Percentiles rank a stretch among this genome's conserved stretches.
Evolutionary conservation across 2,797 vertebrate species (phyloP).

Genomic region (Kryptopterus vitreolus): DNA sequence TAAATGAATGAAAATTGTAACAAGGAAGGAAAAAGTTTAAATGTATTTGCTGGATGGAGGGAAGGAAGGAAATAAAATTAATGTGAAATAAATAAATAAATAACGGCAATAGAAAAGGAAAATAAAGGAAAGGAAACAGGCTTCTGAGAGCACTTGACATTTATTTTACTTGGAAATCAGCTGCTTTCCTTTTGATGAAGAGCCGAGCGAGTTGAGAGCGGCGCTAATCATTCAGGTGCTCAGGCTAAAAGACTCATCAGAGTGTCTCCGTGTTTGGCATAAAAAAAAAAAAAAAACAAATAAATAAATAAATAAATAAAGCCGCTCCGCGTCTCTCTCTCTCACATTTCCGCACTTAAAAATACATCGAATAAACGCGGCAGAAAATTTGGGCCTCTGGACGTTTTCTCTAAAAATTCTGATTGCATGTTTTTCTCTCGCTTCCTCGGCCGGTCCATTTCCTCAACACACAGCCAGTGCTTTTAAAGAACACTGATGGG

Average conservation of each 20-base stretch:
- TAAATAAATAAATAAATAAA: too few species aligned
- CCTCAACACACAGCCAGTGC: not conserved
- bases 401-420: not conserved
- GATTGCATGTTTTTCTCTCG: not conserved
- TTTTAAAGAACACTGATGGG: not conserved
- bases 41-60: too few species aligned
- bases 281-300: not conserved
- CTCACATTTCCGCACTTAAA: slow-evolving; percentile 3
- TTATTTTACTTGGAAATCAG: not conserved
- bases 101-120: not conserved
- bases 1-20: too few species aligned
- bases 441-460: not conserved
- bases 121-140: not conserved
- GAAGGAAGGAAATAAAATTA: not conserved
- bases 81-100: not conserved
- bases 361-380: too few species aligned
- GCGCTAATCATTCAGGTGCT: not conserved
- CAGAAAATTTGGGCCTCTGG: not conserved
- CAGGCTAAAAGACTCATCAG: not conserved
- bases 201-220: not conserved
- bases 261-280: not conserved
- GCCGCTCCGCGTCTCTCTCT: too few species aligned
- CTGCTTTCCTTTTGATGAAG: not conserved
- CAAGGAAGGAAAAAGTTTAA: too few species aligned
- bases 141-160: not conserved